These are phyloP conservation scores for Coelopa frigida DNA, from an alignment of 1,140 invertebrate genomes.

Conservation along the genomic window DNA sequence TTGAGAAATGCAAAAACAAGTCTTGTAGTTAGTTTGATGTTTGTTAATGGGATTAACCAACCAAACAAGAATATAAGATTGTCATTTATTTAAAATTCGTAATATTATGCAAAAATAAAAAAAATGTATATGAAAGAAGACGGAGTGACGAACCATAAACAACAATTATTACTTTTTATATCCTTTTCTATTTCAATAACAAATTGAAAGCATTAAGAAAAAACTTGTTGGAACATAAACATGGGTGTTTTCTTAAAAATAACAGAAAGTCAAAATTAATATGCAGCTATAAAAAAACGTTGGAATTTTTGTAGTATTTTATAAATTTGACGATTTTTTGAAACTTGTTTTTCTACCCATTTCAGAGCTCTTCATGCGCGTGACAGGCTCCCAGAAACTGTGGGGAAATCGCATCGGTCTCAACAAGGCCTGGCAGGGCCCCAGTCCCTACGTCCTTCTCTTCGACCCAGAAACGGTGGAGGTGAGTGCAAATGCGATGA, in stretches of 20 bases:
- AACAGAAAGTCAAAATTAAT: too few species aligned
- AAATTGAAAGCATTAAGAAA: too few species aligned
- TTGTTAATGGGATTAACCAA: too few species aligned
- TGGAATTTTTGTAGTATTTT: background rate
- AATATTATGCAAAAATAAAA: background rate
- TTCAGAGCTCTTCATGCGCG: slow-evolving; percentile 47
- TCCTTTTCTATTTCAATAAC: too few species aligned
- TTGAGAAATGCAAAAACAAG: too few species aligned
- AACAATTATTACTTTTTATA: too few species aligned
- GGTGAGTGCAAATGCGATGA: slow-evolving; percentile 23
- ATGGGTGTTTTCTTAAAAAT: too few species aligned
- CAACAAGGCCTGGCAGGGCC: slow-evolving; percentile 48
- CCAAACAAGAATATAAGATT: too few species aligned
- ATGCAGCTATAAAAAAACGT: too few species aligned
- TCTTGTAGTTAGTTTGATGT: too few species aligned
- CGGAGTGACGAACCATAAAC: too few species aligned
- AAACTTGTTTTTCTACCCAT: slow-evolving; percentile 7
- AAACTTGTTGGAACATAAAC: too few species aligned
- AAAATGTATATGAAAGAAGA: background rate
- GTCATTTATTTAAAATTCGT: background rate
- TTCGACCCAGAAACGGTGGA: slow-evolving; percentile 48
- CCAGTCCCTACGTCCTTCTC: slow-evolving; percentile 45
- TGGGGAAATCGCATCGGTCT: slow-evolving; percentile 48
- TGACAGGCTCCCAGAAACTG: slow-evolving; percentile 46
- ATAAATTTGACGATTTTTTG: background rate